phyloP scores from a whole-genome alignment of 2,797 vertebrate genomes.

The Cyprinella venusta region DNA sequence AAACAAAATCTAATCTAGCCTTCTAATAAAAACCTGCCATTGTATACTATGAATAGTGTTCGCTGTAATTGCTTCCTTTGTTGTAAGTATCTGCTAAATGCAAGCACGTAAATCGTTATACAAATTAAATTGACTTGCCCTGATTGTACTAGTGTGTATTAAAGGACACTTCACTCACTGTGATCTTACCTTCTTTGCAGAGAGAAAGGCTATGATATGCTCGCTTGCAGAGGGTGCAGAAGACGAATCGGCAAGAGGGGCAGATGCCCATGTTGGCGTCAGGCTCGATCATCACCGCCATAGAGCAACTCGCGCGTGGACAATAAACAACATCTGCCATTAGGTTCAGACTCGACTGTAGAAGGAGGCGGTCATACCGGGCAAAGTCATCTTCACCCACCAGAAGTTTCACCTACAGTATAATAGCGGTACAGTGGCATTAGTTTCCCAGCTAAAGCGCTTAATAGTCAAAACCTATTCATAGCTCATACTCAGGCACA shows the following conservation, averaged over 20 bases:
- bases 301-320: conserved; percentile 86
- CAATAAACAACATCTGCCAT: conserved; percentile 97
- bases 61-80: not conserved
- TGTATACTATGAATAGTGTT: not conserved
- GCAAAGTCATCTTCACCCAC: conserved; percentile 91
- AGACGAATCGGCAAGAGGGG: conserved; percentile 90
- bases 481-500: too few species aligned
- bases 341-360: conserved; percentile 92
- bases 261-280: conserved; percentile 93
- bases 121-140: not conserved
- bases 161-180: not conserved
- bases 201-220: conserved; percentile 91
- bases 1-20: not conserved
- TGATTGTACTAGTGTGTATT: not conserved
- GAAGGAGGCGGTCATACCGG: conserved; percentile 94
- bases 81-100: not conserved
- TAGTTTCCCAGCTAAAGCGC: not conserved
- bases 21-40: not conserved
- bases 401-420: conserved; percentile 88
- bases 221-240: conserved; percentile 91
- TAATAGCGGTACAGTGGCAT: not conserved
- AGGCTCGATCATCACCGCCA: conserved; percentile 92
- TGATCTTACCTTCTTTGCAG: conserved; percentile 66
- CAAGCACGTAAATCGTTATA: not conserved
- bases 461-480: not conserved